Base-by-base conservation (phyloP, 2,113 vertebrate species). In the Nerophis ophidion region DNA sequence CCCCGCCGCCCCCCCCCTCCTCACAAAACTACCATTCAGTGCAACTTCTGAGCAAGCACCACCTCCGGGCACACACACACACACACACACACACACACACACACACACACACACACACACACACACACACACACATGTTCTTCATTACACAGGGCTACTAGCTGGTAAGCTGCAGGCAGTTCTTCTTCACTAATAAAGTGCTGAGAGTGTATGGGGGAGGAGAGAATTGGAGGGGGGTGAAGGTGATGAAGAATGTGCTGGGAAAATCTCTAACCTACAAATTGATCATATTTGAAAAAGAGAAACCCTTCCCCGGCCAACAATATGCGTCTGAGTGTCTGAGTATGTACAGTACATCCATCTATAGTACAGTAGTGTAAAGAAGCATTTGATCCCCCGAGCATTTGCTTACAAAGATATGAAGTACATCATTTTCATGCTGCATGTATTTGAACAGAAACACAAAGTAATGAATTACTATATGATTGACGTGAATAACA, bases 181-280 rank as follows among this genome's bases (percentile, higher is more conserved):
- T 53, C 51, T 53, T 38, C 9, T 15, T 55, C 52, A 36, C 52
- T 55, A 55, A 55, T 55, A 36, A 35, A 14, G 51, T 53, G 33
- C 51, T 53, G 26, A 53, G 52, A 55, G 52, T 36, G n/a, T 55
- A 36, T 55, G 35, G 15, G 15, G 15, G 52, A 16, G 13, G 51
- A 12, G 13, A 14, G 51, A 4, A 17, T 8, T 16, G 48, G 48
- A 3, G 48, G 12, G 3, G 48, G 11, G 17, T 51, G 54, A 56
- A 42, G 38, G 54, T 56, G 54, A 42, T 36, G 53, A n/a, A 56
- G 38, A n/a, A 17, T 42, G 9, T 44, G 38, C 38, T 56, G 54
- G 5, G 19, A 44, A 56, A 42, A 56, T 42, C 54, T 56, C 15
- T 38, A 42, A 56, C 38, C 54, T 11, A 56, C 38, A 56, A 56